Evolutionary conservation across 2,888 invertebrate species (phyloP).

Genomic region (Cryptophagus acutangulus): DNA sequence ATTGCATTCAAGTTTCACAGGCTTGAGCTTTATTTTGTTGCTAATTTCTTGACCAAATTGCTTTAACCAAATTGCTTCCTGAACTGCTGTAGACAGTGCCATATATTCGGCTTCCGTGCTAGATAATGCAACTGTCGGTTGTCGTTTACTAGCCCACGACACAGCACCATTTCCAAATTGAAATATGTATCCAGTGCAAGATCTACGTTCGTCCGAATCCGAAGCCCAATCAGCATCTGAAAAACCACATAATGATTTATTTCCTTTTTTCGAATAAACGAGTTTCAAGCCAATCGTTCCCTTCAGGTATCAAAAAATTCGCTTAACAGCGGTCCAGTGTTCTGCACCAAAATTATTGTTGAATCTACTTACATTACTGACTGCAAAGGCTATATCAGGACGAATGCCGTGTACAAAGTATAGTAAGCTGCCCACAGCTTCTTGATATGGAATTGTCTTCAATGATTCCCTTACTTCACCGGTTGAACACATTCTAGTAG

Average conservation of each 20-base stretch:
- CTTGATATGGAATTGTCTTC: slow-evolving; percentile 17
- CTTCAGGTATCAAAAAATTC: too few species aligned
- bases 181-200: slow-evolving; percentile 35
- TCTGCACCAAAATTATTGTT: slow-evolving; percentile 13
- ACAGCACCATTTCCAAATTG: slow-evolving; percentile 26
- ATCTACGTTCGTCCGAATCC: slow-evolving; percentile 37
- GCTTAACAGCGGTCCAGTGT: slow-evolving; percentile 23
- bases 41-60: too few species aligned
- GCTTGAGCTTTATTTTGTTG: too few species aligned
- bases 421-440: slow-evolving; percentile 19
- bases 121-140: slow-evolving; percentile 34
- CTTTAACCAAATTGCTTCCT: slow-evolving; percentile 22
- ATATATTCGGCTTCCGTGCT: too few species aligned
- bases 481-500: too few species aligned
- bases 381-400: slow-evolving; percentile 20
- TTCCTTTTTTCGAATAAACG: too few species aligned
- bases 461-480: too few species aligned
- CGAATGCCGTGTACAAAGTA: slow-evolving; percentile 20
- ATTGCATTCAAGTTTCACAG: too few species aligned
- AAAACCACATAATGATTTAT: too few species aligned
- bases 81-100: slow-evolving; percentile 28
- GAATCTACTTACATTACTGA: slow-evolving; percentile 19
- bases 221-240: too few species aligned
- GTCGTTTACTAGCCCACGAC: slow-evolving; percentile 34
- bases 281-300: too few species aligned